Evolutionary conservation across 2,888 invertebrate species (phyloP).

Genomic region (Ophion slaviceki): DNA sequence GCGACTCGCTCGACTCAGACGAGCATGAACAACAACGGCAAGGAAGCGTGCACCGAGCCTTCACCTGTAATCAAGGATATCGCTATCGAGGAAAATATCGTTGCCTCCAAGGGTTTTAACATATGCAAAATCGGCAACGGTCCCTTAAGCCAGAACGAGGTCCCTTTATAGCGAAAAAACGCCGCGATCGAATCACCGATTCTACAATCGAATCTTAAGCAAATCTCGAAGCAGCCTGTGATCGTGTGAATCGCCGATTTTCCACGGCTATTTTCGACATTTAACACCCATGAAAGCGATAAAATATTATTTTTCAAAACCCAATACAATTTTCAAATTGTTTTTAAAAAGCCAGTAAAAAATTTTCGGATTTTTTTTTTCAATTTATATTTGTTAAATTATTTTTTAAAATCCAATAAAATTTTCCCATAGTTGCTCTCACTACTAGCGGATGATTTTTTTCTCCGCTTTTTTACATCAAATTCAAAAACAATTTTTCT

Average conservation of each 20-base stretch:
- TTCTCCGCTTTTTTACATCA: not conserved
- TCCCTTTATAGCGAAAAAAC: constrained; percentile 77
- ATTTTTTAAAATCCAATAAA: not conserved
- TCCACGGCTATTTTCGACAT: not conserved
- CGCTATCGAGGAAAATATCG: constrained; percentile 54
- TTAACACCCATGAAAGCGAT: not conserved
- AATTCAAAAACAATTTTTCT: not conserved
- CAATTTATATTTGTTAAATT: no score
- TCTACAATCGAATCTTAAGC: constrained; percentile 74
- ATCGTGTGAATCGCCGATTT: constrained; percentile 60
- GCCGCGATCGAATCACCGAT: constrained; percentile 48
- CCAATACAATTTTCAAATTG: not conserved
- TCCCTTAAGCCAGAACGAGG: constrained; percentile 76
- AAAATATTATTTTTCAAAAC: not conserved
- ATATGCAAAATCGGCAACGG: constrained; percentile 79
- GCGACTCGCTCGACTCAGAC: constrained; percentile 79
- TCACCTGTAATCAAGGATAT: constrained; percentile 68
- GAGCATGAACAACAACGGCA: constrained; percentile 73
- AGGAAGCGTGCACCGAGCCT: constrained; percentile 68
- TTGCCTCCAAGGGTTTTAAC: constrained; percentile 64
- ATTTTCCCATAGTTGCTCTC: no score
- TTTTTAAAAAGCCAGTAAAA: no score
- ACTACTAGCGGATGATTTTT: not conserved
- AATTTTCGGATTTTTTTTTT: no score
- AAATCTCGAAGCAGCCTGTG: constrained; percentile 77